Base-by-base conservation (phyloP, 2,888 invertebrate genomes). In the Osmoderma eremita region DNA sequence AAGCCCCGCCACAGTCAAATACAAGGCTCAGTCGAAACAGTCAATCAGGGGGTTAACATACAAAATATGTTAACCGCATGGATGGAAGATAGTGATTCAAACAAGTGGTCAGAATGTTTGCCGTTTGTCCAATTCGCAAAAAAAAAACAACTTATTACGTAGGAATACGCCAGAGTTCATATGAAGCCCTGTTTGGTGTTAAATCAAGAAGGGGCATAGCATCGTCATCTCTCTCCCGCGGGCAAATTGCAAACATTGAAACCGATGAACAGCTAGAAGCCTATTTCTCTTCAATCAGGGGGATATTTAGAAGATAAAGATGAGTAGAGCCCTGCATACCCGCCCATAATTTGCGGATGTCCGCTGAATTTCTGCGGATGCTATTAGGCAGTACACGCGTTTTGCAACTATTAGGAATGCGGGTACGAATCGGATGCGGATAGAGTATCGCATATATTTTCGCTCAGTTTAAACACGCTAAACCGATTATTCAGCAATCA, bases 141-240 rank as follows among this genome's bases (percentile, higher is more conserved):
- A 70, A 70, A 18, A 67, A 39, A 63, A 51, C 63, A 24, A 24
- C 5, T n/a, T 50, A 67, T 50, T 56, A 70, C 10, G 45, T n/a
- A n/a, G 42, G 42, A n/a, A 42, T 42, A 24, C 24, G 53, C n/a
- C n/a, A n/a, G n/a, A 24, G 24, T 17, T 64, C 69, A 30, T 69
- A 69, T 54, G 64, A 69, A 56, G 69, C 67, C 0, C 48, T 69
- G 65, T 69, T 69, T 69, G 65, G 61, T 12, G 17, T 41, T 18
- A 69, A 69, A 67, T n/a, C 51, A 30, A 61, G 56, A 64, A 18
- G 54, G 12, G 68, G 68, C 17, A 58, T 58, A 39, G 5, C n/a
- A 24, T 0, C 58, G 39, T 58, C 58, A 4, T 58, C 39, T 38
- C 39, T n/a, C 39, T 39, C 18, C 38, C 12, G 15, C 58, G 41